phyloP scores from a whole-genome alignment of 2,113 vertebrate genomes.

The Ibidorhyncha struthersii region DNA sequence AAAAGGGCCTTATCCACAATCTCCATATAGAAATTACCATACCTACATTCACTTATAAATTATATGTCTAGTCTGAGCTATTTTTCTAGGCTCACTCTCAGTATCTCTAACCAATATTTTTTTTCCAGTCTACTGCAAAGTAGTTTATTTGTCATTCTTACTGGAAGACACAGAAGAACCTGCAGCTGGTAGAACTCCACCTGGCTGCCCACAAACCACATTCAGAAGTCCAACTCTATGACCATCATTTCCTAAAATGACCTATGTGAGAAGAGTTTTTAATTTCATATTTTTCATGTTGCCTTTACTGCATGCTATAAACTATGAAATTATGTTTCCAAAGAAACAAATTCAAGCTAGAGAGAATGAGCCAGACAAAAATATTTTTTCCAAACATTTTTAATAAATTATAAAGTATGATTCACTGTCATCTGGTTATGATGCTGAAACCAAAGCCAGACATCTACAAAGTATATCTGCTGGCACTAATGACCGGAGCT shows the following conservation, averaged over 20 bases:
- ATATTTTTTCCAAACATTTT: not conserved
- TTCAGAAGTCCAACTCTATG: not conserved
- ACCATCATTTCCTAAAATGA: not conserved
- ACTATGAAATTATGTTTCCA: not conserved
- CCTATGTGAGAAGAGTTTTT: not conserved
- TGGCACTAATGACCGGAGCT: not conserved
- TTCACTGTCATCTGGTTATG: conserved; percentile 34
- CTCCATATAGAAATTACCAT: not conserved
- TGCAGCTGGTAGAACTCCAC: not conserved
- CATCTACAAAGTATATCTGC: conserved; percentile 23
- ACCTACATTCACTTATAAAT: not conserved
- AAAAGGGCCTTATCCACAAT: not conserved
- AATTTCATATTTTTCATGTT: not conserved
- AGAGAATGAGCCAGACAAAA: not conserved
- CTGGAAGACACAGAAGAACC: not conserved
- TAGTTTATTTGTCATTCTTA: not conserved
- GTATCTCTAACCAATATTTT: not conserved
- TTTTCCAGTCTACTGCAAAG: not conserved
- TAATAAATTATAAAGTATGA: not conserved
- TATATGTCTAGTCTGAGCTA: not conserved
- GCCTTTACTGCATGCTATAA: not conserved
- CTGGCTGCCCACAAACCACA: not conserved
- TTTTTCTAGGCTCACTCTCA: not conserved
- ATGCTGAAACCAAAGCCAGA: conserved; percentile 22
- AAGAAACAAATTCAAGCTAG: not conserved